Evolutionary conservation across 2,888 invertebrate genomes (phyloP), one percentile per base, ranked within the genome.

Genomic region (Diarsia brunnea): DNA sequence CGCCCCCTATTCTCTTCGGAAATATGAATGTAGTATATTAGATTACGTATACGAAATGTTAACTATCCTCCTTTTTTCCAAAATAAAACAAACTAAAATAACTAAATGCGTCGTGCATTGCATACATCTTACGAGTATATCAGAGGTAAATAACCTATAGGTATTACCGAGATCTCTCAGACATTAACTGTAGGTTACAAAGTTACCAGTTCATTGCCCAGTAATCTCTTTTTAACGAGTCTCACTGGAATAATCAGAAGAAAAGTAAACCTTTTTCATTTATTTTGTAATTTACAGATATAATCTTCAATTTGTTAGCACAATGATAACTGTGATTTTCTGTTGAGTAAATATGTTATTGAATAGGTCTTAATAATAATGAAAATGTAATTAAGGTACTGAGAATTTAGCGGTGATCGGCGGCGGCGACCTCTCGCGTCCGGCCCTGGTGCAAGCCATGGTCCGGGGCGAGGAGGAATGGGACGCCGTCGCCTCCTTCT

Each of bases 161-260:
- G n/a, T 45, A 21, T 60, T 49, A 43, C 66, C 31, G 24, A 55
- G 24, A 49, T 43, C 49, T 19, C 31, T 27, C 60, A 74, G 65
- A 67, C 72, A 73, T 82, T 86, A 73, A 31, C 43, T 16, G 31
- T 84, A 75, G 65, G 68, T 81, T 76, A 58, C 70, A 85, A 60
- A 73, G 72, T 82, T 63, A 77, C 66, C 45, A 67, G 79, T 75
- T 79, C 74, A 82, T 61, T 68, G 77, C 51, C 68, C 74, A 76
- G 49, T 86, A 84, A 88, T 88, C 73, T 65, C 38, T 86, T 84
- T 84, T 81, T 86, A 86, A 86, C 75, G 82, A 84, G 70, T 63
- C 73, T 43, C 55, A 47, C 14, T 53, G 38, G 74, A 45, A 53
- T 66, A 61, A 65, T 81, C 66, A 81, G 5, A 53, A 73, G 45